A percentile compares a stretch with the other conserved stretches of the same genome.
Conservation (phyloP, 2,797 vertebrate species). For the Labeo calbasu region DNA sequence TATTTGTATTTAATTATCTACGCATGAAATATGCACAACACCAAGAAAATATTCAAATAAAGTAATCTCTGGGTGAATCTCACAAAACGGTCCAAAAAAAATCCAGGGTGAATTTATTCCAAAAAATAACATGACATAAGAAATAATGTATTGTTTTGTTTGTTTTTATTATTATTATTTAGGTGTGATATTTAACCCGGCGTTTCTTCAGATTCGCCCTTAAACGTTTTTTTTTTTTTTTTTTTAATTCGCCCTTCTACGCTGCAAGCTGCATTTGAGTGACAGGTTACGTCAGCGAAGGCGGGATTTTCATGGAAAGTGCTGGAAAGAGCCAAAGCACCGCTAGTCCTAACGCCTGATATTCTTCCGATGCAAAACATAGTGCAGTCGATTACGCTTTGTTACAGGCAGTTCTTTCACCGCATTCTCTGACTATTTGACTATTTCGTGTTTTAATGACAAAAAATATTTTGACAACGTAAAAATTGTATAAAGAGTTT, state of each 20-base stretch:
- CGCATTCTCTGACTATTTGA: background rate
- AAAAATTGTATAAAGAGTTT: background rate
- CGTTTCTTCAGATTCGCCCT: conserved; percentile 36
- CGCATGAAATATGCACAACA: background rate
- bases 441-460: background rate
- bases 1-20: background rate
- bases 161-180: no score
- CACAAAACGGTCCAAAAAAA: background rate
- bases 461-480: background rate
- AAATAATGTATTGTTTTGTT: background rate
- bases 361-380: conserved; percentile 70
- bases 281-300: conserved; percentile 73
- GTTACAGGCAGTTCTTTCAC: background rate
- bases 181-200: background rate
- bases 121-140: no score
- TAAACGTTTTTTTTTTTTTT: no score
- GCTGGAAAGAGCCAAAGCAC: conserved; percentile 81
- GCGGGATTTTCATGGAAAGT: conserved; percentile 81
- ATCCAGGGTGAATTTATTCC: background rate
- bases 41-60: background rate
- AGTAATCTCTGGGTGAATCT: background rate
- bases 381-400: conserved; percentile 55
- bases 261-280: conserved; percentile 71
- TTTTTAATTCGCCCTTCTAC: conserved; percentile 57
- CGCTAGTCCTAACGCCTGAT: conserved; percentile 47